A percentile compares a stretch with the other conserved stretches of the same genome.
These are phyloP conservation scores for Linepithema humile DNA, from an alignment of 1,140 invertebrate species.

Conservation along the genomic window DNA sequence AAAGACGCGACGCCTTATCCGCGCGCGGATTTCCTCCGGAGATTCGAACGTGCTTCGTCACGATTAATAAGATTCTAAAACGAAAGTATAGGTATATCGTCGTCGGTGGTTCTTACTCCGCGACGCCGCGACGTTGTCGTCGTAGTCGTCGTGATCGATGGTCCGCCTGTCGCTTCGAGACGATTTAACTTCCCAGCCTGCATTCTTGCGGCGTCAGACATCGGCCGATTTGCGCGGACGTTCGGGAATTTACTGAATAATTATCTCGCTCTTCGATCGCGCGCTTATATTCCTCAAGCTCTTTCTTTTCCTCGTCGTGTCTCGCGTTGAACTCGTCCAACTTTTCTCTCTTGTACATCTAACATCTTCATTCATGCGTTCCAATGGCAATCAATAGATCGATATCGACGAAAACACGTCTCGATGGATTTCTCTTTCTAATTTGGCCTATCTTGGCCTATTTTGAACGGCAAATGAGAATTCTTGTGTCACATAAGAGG, in stretches of 20 bases:
- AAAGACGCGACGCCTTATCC: conserved; percentile 8
- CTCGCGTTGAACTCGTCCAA: background rate
- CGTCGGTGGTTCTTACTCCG: background rate
- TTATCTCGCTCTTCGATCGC: background rate
- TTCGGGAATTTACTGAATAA: conserved; percentile 23
- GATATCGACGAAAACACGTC: background rate
- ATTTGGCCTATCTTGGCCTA: background rate
- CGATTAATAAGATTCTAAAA: conserved; percentile 20
- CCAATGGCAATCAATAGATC: background rate
- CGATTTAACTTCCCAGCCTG: background rate
- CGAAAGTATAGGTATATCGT: background rate
- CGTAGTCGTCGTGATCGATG: conserved; percentile 22
- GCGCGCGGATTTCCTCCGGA: background rate
- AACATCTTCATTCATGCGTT: background rate
- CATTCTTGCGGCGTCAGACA: background rate
- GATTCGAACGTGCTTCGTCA: background rate
- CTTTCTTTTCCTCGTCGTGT: background rate
- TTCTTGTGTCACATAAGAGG: conserved; percentile 30
- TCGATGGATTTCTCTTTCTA: background rate
- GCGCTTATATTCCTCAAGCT: background rate
- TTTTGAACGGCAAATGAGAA: conserved; percentile 28
- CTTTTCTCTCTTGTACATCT: background rate
- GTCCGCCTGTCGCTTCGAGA: background rate
- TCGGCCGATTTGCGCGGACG: background rate
- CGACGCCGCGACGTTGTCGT: background rate